Evolutionary conservation across 2,113 vertebrate genomes (phyloP), one percentile per base, ranked within the genome.

Genomic region (Montifringilla adamsi): DNA sequence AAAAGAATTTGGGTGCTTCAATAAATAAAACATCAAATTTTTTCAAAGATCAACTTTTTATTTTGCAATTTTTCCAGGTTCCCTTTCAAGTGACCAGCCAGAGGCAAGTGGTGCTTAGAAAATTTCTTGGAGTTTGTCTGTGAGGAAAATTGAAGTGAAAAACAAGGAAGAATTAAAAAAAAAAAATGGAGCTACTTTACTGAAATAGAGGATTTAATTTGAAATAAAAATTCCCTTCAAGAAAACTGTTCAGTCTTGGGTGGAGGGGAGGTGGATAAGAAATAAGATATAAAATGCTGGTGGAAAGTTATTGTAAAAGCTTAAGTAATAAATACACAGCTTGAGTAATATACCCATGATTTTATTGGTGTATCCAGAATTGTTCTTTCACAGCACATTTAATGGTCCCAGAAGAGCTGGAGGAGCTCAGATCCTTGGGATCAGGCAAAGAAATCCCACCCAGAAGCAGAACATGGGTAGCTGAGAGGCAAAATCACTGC

Each of bases 141-240:
- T 22, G 33, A 87, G 23, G 60, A 82, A 78, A 67, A 50, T 1
- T 10, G 4, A n/a, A 43, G 7, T 2, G 1, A 39, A 80, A 77
- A 62, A 4, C 6, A 62, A 67, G 8, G 8, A 68, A 73, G 4
- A 93, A 46, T 16, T 22, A 11, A 20, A 26, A 8, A 50, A 47
- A 27, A 35, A 52, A 23, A 24, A 5, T 0, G 0, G 16, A 55
- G 6, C n/a, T 43, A 18, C 60, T 70, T 10, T 46, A 14, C 6
- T 55, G 35, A 62, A 90, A 68, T 46, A 72, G 7, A 44, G 5
- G 20, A 31, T 17, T 63, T 33, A 31, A 56, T 60, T 23, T 20
- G 26, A 47, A 2, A 17, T 39, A 56, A 58, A 55, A 33, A 10
- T 5, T 31, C 8, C 15, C 9, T 62, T 35, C 6, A 31, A 8